phyloP scores from a whole-genome alignment of 2,113 vertebrate genomes.

The Cyprinodon brontotheroides region DNA sequence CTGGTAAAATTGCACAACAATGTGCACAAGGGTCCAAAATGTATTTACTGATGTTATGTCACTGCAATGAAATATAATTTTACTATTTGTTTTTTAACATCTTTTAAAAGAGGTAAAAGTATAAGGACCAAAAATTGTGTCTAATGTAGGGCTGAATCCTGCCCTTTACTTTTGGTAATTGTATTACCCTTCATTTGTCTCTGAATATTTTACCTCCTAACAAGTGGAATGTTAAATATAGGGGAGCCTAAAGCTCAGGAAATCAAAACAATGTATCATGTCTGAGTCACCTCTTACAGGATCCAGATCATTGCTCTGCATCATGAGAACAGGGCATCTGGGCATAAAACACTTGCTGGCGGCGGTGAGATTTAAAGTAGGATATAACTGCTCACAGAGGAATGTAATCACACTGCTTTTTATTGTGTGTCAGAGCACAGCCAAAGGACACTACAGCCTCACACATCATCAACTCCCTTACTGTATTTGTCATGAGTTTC shows the following conservation, averaged over 20 bases:
- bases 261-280: slow-evolving; percentile 69
- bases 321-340: slow-evolving; percentile 40
- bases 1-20: no score
- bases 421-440: slow-evolving; percentile 48
- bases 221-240: slow-evolving; percentile 71
- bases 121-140: no score
- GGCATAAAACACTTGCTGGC: slow-evolving; percentile 45
- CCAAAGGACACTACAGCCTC: slow-evolving; percentile 36
- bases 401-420: slow-evolving; percentile 71
- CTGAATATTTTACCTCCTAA: slow-evolving; percentile 26
- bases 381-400: slow-evolving; percentile 48
- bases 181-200: background rate
- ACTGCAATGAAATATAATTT: no score
- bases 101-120: no score
- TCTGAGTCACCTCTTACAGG: slow-evolving; percentile 53
- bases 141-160: background rate
- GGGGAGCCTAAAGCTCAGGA: slow-evolving; percentile 54
- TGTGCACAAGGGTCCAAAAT: no score
- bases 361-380: slow-evolving; percentile 42
- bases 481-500: slow-evolving; percentile 28
- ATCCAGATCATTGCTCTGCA: slow-evolving; percentile 51
- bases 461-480: slow-evolving; percentile 34
- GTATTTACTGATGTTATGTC: no score
- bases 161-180: background rate
- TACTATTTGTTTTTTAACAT: no score